phyloP scores from a whole-genome alignment of 2,113 vertebrate genomes.

The Hiodon alosoides region DNA sequence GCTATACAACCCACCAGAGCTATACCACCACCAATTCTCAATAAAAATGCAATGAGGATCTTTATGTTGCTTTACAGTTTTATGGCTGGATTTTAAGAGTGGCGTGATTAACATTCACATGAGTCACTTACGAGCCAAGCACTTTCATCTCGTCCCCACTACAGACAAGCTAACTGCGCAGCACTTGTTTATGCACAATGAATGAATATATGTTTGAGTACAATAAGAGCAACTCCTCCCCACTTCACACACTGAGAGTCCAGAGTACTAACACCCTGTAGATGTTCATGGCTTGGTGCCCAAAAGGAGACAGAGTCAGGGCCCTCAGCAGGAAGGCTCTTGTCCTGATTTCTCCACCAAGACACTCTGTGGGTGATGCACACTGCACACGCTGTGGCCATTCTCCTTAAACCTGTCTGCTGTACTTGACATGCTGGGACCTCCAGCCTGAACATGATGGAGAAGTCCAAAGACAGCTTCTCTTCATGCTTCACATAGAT shows the following conservation, averaged over 20 bases:
- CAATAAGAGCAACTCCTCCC: background rate
- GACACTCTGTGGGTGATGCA: no score
- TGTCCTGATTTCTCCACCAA: background rate
- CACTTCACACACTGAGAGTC: background rate
- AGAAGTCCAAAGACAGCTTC: no score
- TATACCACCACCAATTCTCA: no score
- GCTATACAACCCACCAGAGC: no score
- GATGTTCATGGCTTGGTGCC: background rate
- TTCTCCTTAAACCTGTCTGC: no score
- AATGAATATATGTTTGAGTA: background rate
- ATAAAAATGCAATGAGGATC: no score
- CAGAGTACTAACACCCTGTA: background rate
- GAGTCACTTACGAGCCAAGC: background rate
- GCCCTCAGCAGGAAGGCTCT: background rate
- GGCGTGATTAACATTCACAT: background rate
- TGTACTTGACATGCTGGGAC: no score
- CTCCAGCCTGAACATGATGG: no score
- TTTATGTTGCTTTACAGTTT: background rate
- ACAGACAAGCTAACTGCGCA: background rate
- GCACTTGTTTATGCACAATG: background rate
- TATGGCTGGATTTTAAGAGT: background rate
- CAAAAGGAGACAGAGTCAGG: constrained; percentile 13
- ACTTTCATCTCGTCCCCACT: background rate
- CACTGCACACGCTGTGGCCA: no score
- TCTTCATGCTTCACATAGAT: no score